Conservation (phyloP, 2,888 invertebrate species). For the Drosophila fungiperda region DNA sequence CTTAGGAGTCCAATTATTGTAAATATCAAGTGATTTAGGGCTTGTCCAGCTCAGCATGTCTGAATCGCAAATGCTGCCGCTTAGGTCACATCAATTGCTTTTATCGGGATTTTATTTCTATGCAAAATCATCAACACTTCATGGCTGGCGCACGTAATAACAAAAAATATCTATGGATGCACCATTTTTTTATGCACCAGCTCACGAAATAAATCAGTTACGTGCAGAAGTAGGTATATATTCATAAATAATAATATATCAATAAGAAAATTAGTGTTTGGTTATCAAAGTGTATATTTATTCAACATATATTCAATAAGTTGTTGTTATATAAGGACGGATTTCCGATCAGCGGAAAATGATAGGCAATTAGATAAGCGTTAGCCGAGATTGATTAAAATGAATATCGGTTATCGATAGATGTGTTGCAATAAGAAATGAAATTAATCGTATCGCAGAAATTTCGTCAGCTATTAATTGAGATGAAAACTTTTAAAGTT, state of each 20-base stretch:
- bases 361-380: constrained; percentile 74
- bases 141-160: constrained; percentile 43
- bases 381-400: not conserved
- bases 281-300: not conserved
- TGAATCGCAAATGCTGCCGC: constrained; percentile 19
- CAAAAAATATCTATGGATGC: not conserved
- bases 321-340: not conserved
- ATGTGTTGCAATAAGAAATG: not conserved
- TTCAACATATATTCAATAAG: not conserved
- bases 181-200: not conserved
- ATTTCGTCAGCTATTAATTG: not conserved
- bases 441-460: not conserved
- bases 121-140: constrained; percentile 62
- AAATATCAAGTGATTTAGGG: constrained; percentile 70
- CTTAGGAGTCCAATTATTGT: constrained; percentile 68
- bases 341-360: not conserved
- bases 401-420: not conserved
- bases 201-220: not conserved
- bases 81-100: constrained; percentile 70
- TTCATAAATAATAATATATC: not conserved
- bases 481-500: not conserved
- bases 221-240: not conserved
- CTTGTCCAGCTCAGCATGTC: constrained; percentile 30
- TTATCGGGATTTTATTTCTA: constrained; percentile 42
- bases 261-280: not conserved